These are phyloP conservation scores for Peromyscus nudipes DNA, from an alignment of 2,797 vertebrate species.

Conservation along the genomic window DNA sequence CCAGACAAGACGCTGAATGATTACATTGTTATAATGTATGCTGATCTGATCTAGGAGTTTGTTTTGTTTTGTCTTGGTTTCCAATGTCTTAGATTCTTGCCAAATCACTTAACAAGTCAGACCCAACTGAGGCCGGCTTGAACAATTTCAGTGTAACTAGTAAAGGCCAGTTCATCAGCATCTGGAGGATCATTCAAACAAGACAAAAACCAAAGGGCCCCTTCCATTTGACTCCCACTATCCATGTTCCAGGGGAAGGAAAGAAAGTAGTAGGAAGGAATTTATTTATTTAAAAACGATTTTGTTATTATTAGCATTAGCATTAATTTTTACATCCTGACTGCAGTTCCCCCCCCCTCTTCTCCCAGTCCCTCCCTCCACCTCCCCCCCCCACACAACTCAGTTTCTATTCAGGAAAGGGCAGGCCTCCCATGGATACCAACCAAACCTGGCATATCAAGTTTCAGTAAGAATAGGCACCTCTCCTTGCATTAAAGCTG, in stretches of 20 bases:
- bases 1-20: constrained; percentile 69
- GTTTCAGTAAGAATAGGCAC: neutral
- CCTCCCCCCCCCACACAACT: neutral
- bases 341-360: neutral
- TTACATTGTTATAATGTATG: constrained; percentile 71
- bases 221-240: constrained; percentile 67
- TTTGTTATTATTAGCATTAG: neutral
- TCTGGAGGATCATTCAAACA: constrained; percentile 71
- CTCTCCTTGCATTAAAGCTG: neutral
- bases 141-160: constrained; percentile 67
- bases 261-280: constrained; percentile 57
- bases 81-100: constrained; percentile 60
- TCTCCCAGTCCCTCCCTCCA: neutral
- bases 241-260: constrained; percentile 56
- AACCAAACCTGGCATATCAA: neutral
- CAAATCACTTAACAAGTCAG: constrained; percentile 76
- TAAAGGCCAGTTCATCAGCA: constrained; percentile 74
- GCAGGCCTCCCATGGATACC: neutral
- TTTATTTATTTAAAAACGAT: neutral
- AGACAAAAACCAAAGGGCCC: constrained; percentile 56
- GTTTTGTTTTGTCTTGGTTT: constrained; percentile 79
- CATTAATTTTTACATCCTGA: neutral
- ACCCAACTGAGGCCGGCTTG: constrained; percentile 45
- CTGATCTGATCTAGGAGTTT: constrained; percentile 63
- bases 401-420: neutral